phyloP scores from a whole-genome alignment of 2,113 vertebrate species.

The Hippocampus guttulatus region DNA sequence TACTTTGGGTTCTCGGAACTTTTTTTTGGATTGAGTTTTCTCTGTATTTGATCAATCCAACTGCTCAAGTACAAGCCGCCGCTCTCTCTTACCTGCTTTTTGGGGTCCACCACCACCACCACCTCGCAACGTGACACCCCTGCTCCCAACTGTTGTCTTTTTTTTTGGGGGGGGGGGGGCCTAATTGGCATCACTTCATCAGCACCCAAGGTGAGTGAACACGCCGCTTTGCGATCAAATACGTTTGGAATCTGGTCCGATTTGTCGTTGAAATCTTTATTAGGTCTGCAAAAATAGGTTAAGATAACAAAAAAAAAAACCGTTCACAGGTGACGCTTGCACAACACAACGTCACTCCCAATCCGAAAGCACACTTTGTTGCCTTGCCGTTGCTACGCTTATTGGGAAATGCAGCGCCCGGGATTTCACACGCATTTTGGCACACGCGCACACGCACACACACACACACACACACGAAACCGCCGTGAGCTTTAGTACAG shows the following conservation, averaged over 20 bases:
- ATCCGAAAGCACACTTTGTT: slow-evolving; percentile 19
- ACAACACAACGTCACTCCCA: slow-evolving; percentile 29
- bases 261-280: slow-evolving; percentile 72
- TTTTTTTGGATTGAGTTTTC: too few species aligned
- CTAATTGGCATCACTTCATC: too few species aligned
- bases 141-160: too few species aligned
- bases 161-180: too few species aligned
- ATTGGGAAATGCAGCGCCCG: slow-evolving; percentile 18
- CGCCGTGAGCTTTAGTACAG: not conserved
- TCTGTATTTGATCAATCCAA: too few species aligned
- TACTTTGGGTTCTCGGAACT: too few species aligned
- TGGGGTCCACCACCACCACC: not conserved
- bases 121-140: too few species aligned
- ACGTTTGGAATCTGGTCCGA: slow-evolving; percentile 29
- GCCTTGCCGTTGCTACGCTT: slow-evolving; percentile 19
- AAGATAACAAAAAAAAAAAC: slow-evolving; percentile 69
- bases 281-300: slow-evolving; percentile 71
- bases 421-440: slow-evolving; percentile 57
- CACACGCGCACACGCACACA: slow-evolving; percentile 23
- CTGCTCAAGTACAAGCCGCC: too few species aligned
- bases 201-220: too few species aligned
- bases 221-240: not conserved
- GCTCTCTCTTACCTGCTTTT: too few species aligned
- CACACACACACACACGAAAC: not conserved
- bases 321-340: slow-evolving; percentile 43